phyloP scores from a whole-genome alignment of 1,140 invertebrate species.

The Apis laboriosa region DNA sequence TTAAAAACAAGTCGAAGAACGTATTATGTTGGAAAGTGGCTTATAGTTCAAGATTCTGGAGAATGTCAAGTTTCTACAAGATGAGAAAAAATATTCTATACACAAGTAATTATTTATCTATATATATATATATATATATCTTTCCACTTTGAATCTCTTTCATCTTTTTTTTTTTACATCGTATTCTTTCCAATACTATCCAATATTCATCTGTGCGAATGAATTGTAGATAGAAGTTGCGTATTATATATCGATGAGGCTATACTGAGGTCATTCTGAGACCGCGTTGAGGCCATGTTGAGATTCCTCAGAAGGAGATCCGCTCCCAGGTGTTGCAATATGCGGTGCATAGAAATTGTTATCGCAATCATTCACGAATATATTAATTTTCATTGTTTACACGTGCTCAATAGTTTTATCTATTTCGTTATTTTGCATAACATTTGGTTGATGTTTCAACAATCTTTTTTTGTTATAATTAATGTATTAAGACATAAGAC shows the following conservation, averaged over 20 bases:
- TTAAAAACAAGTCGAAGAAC: conserved; percentile 9
- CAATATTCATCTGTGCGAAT: neutral
- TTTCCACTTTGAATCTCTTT: neutral
- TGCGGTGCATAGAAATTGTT: conserved; percentile 32
- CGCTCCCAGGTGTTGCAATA: conserved; percentile 30
- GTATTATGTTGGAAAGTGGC: neutral
- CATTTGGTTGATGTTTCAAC: too few species aligned
- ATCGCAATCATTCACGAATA: conserved; percentile 22
- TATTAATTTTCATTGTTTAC: conserved; percentile 18
- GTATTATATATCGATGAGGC: conserved; percentile 16
- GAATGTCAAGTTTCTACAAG: conserved; percentile 48
- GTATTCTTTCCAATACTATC: neutral
- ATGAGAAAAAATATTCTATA: conserved; percentile 4
- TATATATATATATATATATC: neutral
- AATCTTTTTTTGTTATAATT: neutral
- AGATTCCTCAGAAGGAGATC: conserved; percentile 48
- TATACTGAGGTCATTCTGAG: conserved; percentile 24
- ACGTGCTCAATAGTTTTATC: too few species aligned
- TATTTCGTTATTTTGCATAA: neutral
- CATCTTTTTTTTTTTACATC: neutral
- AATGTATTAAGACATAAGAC: neutral
- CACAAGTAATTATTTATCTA: neutral
- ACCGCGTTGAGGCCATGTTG: conserved; percentile 3
- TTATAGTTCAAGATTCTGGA: conserved; percentile 17
- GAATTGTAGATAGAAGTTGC: conserved; percentile 15